phyloP scores from a whole-genome alignment of 2,113 vertebrate genomes.

The Ictalurus furcatus region DNA sequence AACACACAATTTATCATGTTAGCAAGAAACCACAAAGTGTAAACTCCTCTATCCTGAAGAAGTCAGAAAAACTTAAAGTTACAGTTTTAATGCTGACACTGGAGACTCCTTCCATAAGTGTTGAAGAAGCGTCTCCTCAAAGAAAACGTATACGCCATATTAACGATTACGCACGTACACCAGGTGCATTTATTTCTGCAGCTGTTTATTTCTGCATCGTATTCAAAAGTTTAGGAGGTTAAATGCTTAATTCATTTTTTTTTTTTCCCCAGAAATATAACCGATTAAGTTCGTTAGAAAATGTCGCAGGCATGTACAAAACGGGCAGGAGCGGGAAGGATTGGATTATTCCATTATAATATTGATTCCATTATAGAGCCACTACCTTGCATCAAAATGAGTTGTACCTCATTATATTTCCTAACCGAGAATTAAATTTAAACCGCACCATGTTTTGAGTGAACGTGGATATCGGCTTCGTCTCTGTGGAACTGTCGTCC shows the following conservation, averaged over 20 bases:
- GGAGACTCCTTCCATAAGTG: not conserved
- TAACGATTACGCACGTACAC: not conserved
- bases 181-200: too few species aligned
- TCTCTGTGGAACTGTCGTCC: constrained; percentile 70
- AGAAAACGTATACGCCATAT: too few species aligned
- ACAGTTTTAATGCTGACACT: not conserved
- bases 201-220: too few species aligned
- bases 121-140: not conserved
- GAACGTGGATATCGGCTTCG: constrained; percentile 75
- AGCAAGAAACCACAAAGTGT: too few species aligned
- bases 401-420: not conserved
- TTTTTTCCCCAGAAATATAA: not conserved
- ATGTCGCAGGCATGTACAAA: not conserved
- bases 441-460: constrained; percentile 82
- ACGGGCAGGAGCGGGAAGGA: not conserved
- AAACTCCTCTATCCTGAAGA: not conserved
- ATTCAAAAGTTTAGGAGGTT: too few species aligned
- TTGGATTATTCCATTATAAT: not conserved
- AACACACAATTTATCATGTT: too few species aligned
- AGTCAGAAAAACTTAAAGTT: not conserved
- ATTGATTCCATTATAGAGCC: not conserved
- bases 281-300: not conserved
- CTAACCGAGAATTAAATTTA: not conserved
- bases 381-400: not conserved
- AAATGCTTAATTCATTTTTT: not conserved